Evolutionary conservation across 2,113 vertebrate species (phyloP).

Genomic region (Turnix velox): DNA sequence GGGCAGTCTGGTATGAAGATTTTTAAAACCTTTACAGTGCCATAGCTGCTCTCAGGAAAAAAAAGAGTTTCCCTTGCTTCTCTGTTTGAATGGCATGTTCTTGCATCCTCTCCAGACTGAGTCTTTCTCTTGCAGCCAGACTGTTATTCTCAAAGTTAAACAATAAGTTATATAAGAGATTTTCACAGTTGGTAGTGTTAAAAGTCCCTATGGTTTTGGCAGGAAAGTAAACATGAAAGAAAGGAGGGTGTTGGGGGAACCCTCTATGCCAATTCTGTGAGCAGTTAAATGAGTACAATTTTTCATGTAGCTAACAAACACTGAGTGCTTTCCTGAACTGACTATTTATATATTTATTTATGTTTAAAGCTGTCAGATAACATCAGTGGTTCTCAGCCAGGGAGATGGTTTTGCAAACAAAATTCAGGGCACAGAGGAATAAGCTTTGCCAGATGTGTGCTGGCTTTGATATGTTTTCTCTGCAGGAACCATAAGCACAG

Average conservation of each 20-base stretch:
- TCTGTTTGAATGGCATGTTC: neutral
- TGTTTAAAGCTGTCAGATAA: neutral
- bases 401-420: neutral
- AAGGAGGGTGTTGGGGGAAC: neutral
- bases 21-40: neutral
- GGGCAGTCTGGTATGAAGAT: slow-evolving; percentile 61
- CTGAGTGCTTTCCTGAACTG: neutral
- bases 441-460: neutral
- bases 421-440: neutral
- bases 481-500: neutral
- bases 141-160: slow-evolving; percentile 1
- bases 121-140: neutral
- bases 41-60: neutral
- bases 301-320: neutral
- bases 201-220: neutral
- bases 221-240: neutral
- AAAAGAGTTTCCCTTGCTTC: neutral
- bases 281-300: neutral
- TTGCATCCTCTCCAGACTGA: neutral
- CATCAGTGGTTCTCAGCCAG: neutral
- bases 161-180: neutral
- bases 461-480: neutral
- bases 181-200: neutral
- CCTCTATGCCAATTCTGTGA: neutral
- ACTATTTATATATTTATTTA: neutral